Conservation (phyloP, 2,113 vertebrate genomes). For the Aldabrachelys gigantea region DNA sequence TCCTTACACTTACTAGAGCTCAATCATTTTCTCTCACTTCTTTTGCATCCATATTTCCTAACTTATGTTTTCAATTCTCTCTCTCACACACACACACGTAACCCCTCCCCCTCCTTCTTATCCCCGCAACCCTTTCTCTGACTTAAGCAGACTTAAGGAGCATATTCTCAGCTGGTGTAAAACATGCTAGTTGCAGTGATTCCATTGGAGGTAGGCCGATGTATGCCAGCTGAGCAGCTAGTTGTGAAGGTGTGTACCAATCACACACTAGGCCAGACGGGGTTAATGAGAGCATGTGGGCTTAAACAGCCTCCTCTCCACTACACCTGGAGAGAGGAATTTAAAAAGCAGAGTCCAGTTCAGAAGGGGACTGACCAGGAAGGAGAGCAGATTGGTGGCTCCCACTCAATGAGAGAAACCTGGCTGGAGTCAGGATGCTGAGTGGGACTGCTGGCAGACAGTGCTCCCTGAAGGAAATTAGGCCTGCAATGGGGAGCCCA, state of each 20-base stretch:
- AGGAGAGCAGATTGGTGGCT: not conserved
- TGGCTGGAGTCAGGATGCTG: not conserved
- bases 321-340: not conserved
- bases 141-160: not conserved
- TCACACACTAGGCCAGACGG: not conserved
- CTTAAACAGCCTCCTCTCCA: not conserved
- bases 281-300: not conserved
- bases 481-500: not conserved
- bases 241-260: not conserved
- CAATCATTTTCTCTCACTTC: not conserved
- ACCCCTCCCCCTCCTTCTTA: not conserved
- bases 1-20: not conserved
- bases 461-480: too few species aligned
- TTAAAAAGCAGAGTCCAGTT: not conserved
- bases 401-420: not conserved
- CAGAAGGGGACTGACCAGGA: not conserved
- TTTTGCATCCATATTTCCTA: not conserved
- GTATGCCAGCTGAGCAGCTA: conserved; percentile 6
- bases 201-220: not conserved
- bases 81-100: not conserved
- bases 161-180: not conserved
- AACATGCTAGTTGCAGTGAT: not conserved
- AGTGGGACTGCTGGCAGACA: not conserved
- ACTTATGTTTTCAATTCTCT: not conserved
- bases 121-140: not conserved